Evolutionary conservation across 92 coral and sea anemone genomes (phyloP).

Genomic region (Plumapathes pennacea): DNA sequence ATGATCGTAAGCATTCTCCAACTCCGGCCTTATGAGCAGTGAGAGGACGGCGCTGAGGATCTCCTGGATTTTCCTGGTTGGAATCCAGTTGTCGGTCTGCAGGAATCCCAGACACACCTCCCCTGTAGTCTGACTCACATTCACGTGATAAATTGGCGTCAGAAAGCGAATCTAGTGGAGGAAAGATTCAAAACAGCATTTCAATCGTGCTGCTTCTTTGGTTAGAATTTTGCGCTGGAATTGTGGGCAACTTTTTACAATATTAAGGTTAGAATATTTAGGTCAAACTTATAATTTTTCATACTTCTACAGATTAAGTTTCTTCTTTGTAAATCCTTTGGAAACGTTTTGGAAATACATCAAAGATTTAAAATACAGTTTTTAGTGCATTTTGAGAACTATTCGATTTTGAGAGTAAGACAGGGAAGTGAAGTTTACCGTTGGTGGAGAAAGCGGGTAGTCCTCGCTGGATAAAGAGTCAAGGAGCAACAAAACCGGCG

Average conservation of each 20-base stretch:
- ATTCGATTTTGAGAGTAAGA: background rate
- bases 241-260: too few relatives aligned
- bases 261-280: too few relatives aligned
- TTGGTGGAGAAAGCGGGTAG: slow-evolving; percentile 69
- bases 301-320: too few relatives aligned
- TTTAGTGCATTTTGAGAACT: too few relatives aligned
- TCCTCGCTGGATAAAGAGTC: slow-evolving; percentile 53
- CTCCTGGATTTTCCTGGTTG: slow-evolving; percentile 67
- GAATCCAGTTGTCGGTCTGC: slow-evolving; percentile 64
- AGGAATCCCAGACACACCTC: slow-evolving; percentile 76
- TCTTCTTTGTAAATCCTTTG: too few relatives aligned
- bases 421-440: slow-evolving; percentile 41
- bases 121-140: slow-evolving; percentile 69
- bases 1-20: slow-evolving; percentile 64
- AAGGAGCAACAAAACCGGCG: too few relatives aligned
- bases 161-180: slow-evolving; percentile 69
- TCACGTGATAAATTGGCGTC: slow-evolving; percentile 70
- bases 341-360: too few relatives aligned
- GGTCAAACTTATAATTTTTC: too few relatives aligned
- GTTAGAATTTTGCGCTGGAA: too few relatives aligned
- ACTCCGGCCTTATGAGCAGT: slow-evolving; percentile 60
- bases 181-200: too few relatives aligned
- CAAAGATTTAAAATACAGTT: too few relatives aligned
- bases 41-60: slow-evolving; percentile 70
- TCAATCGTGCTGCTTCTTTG: too few relatives aligned